Evolutionary conservation across 2,888 invertebrate species (phyloP).

Genomic region (Amphipoea oculea): DNA sequence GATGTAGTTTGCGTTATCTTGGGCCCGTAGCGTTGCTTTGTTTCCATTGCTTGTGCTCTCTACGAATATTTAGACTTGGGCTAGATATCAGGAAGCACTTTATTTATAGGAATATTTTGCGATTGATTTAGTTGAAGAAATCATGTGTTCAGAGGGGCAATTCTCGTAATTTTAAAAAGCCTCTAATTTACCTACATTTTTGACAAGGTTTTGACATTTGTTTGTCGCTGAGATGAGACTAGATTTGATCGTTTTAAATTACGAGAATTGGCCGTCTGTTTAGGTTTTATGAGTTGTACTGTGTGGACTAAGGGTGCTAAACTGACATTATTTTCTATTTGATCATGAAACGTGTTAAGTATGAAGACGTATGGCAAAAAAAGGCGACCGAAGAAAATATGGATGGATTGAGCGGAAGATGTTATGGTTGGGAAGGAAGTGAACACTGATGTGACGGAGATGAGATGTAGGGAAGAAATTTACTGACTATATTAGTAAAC

Average conservation of each 20-base stretch:
- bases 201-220: not conserved
- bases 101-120: slow-evolving; percentile 27
- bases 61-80: slow-evolving; percentile 53
- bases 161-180: not conserved
- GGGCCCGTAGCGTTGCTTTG: slow-evolving; percentile 68
- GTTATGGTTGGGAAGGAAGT: not conserved
- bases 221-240: not conserved
- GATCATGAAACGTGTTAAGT: not conserved
- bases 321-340: not conserved
- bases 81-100: slow-evolving; percentile 40
- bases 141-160: not conserved
- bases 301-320: not conserved
- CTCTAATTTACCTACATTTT: too few species aligned
- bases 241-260: not conserved
- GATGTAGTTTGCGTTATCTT: slow-evolving; percentile 80
- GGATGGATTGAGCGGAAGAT: not conserved
- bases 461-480: not conserved
- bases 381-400: not conserved
- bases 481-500: not conserved
- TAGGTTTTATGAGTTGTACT: not conserved
- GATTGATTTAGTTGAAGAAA: slow-evolving; percentile 13
- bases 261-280: not conserved
- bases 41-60: slow-evolving; percentile 69
- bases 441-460: not conserved
- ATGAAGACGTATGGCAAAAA: not conserved